These are phyloP conservation scores for Eilema caniola DNA, from an alignment of 2,888 invertebrate genomes.

Conservation along the genomic window DNA sequence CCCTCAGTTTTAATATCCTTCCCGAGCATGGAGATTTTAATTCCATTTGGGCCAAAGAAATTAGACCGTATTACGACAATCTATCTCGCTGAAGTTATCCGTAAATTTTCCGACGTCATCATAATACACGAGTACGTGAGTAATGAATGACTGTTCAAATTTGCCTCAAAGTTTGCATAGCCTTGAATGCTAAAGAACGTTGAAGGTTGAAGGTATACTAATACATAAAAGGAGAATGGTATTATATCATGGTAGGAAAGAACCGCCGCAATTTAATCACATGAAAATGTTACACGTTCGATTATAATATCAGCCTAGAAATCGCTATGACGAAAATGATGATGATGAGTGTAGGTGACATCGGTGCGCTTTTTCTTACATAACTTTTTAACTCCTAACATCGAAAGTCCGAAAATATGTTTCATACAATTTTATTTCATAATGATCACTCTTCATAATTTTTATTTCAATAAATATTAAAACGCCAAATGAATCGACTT, in stretches of 20 bases:
- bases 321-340: background rate
- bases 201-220: background rate
- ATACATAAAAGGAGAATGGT: slow-evolving; percentile 4
- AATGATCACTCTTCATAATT: too few relatives aligned
- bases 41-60: slow-evolving; percentile 20
- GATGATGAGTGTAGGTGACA: too few relatives aligned
- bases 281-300: background rate
- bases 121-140: slow-evolving; percentile 21
- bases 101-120: slow-evolving; percentile 24
- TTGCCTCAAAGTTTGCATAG: slow-evolving; percentile 19
- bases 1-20: slow-evolving; percentile 17
- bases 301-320: background rate
- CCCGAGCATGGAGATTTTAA: slow-evolving; percentile 18
- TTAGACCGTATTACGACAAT: slow-evolving; percentile 24
- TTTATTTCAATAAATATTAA: too few relatives aligned
- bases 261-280: background rate
- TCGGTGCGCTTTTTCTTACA: too few relatives aligned
- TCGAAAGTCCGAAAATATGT: too few relatives aligned
- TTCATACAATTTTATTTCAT: too few relatives aligned
- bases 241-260: slow-evolving; percentile 7
- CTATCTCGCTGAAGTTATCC: slow-evolving; percentile 29
- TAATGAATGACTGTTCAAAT: slow-evolving; percentile 31
- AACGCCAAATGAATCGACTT: too few relatives aligned
- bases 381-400: too few relatives aligned
- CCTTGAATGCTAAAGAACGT: slow-evolving; percentile 17